Conservation (phyloP, 35 echinoderm and acorn worm species). For the Holothuria glaberrima region DNA sequence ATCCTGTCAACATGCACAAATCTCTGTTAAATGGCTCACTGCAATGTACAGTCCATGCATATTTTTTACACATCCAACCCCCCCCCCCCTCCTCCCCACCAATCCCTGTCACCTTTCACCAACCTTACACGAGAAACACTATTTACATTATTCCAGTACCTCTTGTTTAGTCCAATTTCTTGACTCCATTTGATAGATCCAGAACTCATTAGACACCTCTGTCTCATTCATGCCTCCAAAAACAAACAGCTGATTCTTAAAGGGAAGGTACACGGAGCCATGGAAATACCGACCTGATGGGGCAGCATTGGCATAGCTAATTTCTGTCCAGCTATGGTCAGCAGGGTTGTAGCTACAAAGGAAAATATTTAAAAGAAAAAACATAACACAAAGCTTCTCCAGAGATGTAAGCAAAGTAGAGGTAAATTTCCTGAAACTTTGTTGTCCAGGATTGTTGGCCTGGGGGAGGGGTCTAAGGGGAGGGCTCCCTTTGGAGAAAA, state of each 20-base stretch:
- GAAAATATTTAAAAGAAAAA: neutral
- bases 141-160: neutral
- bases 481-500: too few species aligned
- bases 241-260: slow-evolving; percentile 42
- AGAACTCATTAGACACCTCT: slow-evolving; percentile 70
- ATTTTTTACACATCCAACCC: too few species aligned
- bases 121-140: neutral
- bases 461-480: too few species aligned
- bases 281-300: slow-evolving; percentile 72
- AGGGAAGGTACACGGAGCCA: slow-evolving; percentile 56
- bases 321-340: slow-evolving; percentile 57
- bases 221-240: slow-evolving; percentile 74
- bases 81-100: neutral
- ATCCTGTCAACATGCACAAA: too few species aligned
- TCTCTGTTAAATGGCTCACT: neutral
- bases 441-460: too few species aligned
- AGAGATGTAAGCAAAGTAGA: too few species aligned
- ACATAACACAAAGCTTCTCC: too few species aligned
- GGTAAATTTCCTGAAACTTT: too few species aligned
- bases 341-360: slow-evolving; percentile 67
- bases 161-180: slow-evolving; percentile 65
- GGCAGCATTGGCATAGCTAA: neutral
- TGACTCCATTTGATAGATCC: slow-evolving; percentile 53
- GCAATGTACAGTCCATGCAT: too few species aligned
- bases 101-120: neutral